Evolutionary conservation across 2,113 vertebrate species (phyloP), one percentile per base, ranked within the genome.

Genomic region (Piliocolobus tephrosceles): DNA sequence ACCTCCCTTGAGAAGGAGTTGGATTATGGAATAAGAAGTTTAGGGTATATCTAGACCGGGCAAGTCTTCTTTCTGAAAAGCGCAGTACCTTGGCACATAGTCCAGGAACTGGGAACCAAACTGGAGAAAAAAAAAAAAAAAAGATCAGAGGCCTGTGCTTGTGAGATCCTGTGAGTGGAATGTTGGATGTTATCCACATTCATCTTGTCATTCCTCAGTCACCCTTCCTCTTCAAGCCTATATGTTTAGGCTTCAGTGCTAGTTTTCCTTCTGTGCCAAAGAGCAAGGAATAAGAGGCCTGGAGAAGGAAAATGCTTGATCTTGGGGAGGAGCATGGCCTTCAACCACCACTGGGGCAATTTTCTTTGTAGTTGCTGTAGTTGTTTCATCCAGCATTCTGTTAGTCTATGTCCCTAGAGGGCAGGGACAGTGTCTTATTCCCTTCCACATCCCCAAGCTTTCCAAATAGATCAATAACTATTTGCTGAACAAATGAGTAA

Each of bases 1-100:
- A n/a, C n/a, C n/a, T 88, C 38, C 14, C 38, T 66, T 88, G 52
- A 84, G 70, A 93, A 84, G 58, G 9, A 68, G 35, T 66, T 45
- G 78, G 22, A 57, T 57, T 87, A 38, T 76, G 40, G 32, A 57
- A 38, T 64, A n/a, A 40, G 84, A 83, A 50, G 8, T 0, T 94
- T 87, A 83, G 78, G 35, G 11, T 91, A 13, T 61, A 11, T 95
- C 47, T 20, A n/a, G 57, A 73, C 30, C 22, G 47, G 38, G n/a
- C 32, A 88, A 80, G 38, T 68, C 35, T 88, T 38, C 68, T 91
- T 88, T 88, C 52, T 95, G 57, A 64, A 90, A 95, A 66, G 50
- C 43, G 64, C 25, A 84, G 14, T 45, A 43, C 61, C 47, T 82
- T 14, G 70, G 40, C 75, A 70, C 52, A 30, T 86, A 73, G 25